Evolutionary conservation across 2,113 vertebrate species (phyloP), one percentile per base, ranked within the genome.

Genomic region (Semnornis frantzii): DNA sequence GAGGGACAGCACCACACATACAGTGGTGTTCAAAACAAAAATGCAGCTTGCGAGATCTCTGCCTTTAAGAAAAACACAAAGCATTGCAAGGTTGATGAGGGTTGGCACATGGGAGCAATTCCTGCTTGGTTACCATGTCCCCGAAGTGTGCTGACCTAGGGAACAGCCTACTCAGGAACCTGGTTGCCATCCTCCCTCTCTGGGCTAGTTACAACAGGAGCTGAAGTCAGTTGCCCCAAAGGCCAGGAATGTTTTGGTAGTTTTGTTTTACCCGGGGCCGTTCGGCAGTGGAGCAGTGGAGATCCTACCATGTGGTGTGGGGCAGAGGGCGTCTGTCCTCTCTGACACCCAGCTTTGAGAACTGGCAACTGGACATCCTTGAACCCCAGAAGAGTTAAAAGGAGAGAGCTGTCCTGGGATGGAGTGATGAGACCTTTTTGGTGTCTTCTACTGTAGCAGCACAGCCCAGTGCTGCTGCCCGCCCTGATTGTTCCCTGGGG

Each of bases 51-150:
- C 65, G 64, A 65, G 58, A 75, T 74, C 69, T 69, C 39, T 18
- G 66, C 65, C 73, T 94, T 78, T 42, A 81, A 86, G 85, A 62
- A 91, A 85, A 94, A 75, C 62, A 33, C 1, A 0, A 50, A 88
- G 27, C 65, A 3, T 77, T 93, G 92, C 58, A 52, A 72, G 58
- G 85, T 31, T 89, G 89, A 58, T 62, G 27, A 24, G 76, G 33
- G 80, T 34, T 91, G 90, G 90, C 82, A 64, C 75, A 55, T 6
- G 44, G 89, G 75, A 94, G 83, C 83, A 82, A 72, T 89, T 92
- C 90, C 80, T 90, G 1, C 79, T 54, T 93, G 81, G 76, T 88
- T 90, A 44, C 70, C 37, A 1, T 1, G 82, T 80, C 88, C 58
- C 90, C 88, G 73, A 66, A 71, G 83, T 75, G 48, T 74, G 82